Conservation (phyloP, 2,888 invertebrate species). For the Eristalis intricaria region DNA sequence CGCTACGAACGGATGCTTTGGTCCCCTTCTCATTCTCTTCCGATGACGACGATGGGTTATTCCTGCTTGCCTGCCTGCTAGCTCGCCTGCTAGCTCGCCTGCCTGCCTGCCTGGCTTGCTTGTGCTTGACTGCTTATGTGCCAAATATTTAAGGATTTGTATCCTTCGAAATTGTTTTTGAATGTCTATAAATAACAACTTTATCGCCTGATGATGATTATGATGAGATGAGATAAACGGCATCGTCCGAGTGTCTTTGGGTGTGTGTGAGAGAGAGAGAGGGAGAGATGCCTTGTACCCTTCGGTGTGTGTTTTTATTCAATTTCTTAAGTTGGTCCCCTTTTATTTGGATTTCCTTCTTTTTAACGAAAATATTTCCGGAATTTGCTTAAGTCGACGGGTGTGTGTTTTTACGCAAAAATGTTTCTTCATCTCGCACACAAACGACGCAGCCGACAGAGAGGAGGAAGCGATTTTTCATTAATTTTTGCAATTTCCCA, state of each 20-base stretch:
- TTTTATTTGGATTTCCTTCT: slow-evolving; percentile 48
- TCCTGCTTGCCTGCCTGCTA: not conserved
- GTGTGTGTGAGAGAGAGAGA: not conserved
- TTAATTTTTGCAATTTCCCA: not conserved
- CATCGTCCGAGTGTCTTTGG: too few relatives aligned
- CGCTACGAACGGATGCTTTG: slow-evolving; percentile 59
- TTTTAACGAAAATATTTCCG: slow-evolving; percentile 52
- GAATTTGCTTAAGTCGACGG: slow-evolving; percentile 45
- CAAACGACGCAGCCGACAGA: not conserved
- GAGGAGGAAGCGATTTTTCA: slow-evolving; percentile 23
- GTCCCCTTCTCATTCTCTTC: not conserved
- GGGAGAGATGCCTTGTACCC: not conserved
- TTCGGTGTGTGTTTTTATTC: not conserved
- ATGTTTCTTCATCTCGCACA: not conserved
- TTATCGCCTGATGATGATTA: slow-evolving; percentile 67
- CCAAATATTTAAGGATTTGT: slow-evolving; percentile 65
- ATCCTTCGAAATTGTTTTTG: slow-evolving; percentile 69
- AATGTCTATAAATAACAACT: slow-evolving; percentile 66
- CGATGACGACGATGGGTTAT: slow-evolving; percentile 17
- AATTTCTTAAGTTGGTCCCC: not conserved
- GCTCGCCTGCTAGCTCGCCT: not conserved
- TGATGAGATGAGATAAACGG: not conserved
- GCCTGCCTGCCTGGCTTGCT: not conserved
- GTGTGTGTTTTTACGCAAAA: not conserved
- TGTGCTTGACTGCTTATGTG: slow-evolving; percentile 15